These are phyloP conservation scores for Trissolcus japonicus DNA, from an alignment of 2,888 invertebrate genomes.

Conservation along the genomic window DNA sequence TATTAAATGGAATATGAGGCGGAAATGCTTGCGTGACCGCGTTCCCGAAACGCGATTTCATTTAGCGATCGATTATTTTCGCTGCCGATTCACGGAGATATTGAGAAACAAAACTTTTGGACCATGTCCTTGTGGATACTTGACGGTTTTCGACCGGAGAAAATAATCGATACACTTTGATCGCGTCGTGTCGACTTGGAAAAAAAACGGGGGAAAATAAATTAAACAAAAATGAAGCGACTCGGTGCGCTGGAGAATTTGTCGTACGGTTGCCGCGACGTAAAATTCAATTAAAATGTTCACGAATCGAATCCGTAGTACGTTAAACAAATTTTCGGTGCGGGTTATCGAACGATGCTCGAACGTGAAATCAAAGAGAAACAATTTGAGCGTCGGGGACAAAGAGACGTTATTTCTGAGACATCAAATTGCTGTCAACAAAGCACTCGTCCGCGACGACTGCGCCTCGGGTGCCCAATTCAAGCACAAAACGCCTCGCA, in stretches of 20 bases:
- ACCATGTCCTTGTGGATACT: not conserved
- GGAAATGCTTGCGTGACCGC: slow-evolving; percentile 8
- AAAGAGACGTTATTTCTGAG: slow-evolving; percentile 37
- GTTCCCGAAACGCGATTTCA: slow-evolving; percentile 20
- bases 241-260: slow-evolving; percentile 4
- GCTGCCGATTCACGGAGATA: not conserved
- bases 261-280: slow-evolving; percentile 6
- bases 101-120: not conserved
- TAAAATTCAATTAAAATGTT: slow-evolving; percentile 32
- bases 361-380: slow-evolving; percentile 45
- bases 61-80: slow-evolving; percentile 12
- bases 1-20: slow-evolving; percentile 38
- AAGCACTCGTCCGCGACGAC: slow-evolving; percentile 19
- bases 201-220: not conserved
- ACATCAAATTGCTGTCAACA: slow-evolving; percentile 40
- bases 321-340: slow-evolving; percentile 30
- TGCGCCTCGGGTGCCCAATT: slow-evolving; percentile 28
- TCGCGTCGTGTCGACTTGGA: slow-evolving; percentile 2
- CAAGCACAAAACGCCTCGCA: slow-evolving; percentile 26
- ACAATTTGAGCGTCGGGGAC: slow-evolving; percentile 32
- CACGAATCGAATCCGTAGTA: slow-evolving; percentile 15
- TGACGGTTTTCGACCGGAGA: not conserved
- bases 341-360: slow-evolving; percentile 29
- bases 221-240: slow-evolving; percentile 1
- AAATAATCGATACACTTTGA: slow-evolving; percentile 38